phyloP scores from a whole-genome alignment of 92 coral and sea anemone species.

The Siderastrea siderea region DNA sequence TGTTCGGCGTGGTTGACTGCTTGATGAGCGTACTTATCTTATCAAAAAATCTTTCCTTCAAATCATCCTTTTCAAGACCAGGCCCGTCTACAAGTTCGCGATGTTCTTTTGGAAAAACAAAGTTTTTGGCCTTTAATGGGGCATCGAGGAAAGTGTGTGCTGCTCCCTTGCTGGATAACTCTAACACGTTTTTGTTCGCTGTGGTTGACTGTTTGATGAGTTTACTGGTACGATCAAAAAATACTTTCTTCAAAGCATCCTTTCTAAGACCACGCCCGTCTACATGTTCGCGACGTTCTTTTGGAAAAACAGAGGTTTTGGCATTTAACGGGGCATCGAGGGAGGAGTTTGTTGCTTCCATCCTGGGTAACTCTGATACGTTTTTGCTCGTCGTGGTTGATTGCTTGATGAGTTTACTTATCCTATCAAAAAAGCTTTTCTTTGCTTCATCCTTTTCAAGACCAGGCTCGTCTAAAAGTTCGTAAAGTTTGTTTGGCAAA shows the following conservation, averaged over 20 bases:
- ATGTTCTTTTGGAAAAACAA: not conserved
- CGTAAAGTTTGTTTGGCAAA: not conserved
- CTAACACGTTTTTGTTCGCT: not conserved
- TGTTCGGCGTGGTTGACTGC: not conserved
- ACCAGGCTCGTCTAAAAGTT: not conserved
- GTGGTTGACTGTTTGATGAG: not conserved
- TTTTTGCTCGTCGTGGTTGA: not conserved
- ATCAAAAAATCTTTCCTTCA: not conserved
- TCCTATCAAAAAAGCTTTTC: not conserved
- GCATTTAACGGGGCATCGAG: constrained; percentile 22
- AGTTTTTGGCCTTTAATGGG: not conserved
- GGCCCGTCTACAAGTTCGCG: not conserved
- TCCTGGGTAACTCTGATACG: not conserved
- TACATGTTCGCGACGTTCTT: not conserved
- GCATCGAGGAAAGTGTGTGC: constrained; percentile 21
- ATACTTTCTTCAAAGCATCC: not conserved
- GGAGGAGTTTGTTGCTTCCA: no score
- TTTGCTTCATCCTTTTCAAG: not conserved
- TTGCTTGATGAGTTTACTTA: not conserved
- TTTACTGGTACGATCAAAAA: constrained; percentile 3
- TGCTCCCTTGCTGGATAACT: not conserved
- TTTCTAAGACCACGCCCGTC: not conserved
- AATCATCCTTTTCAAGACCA: not conserved
- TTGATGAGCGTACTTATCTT: not conserved
- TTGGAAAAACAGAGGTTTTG: not conserved